A percentile compares a stretch with the other conserved stretches of the same genome.
Evolutionary conservation across 2,113 vertebrate genomes (phyloP).

Genomic region (Orycteropus afer): DNA sequence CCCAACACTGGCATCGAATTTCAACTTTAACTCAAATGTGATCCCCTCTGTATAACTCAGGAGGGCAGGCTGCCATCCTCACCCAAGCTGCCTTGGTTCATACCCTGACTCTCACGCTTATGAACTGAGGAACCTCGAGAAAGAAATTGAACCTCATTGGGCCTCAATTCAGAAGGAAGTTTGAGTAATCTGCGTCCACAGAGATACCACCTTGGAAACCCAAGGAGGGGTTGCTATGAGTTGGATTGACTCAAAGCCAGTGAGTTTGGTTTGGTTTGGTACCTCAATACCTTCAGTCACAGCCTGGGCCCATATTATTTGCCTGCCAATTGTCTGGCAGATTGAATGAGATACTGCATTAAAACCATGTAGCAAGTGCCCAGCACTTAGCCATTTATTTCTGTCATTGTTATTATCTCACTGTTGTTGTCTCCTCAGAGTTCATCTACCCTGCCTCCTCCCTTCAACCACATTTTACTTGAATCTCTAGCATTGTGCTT

Average conservation of each 20-base stretch:
- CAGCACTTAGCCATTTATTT: not conserved
- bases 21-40: not conserved
- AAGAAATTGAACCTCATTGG: not conserved
- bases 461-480: not conserved
- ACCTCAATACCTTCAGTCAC: not conserved
- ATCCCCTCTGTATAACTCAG: not conserved
- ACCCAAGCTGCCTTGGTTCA: not conserved
- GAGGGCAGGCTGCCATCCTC: not conserved
- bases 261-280: no score
- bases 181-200: no score
- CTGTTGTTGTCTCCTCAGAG: not conserved
- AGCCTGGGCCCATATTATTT: not conserved
- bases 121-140: accelerated
- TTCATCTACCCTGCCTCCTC: not conserved
- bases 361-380: not conserved
- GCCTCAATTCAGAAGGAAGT: slow-evolving; percentile 32
- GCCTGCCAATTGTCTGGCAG: not conserved
- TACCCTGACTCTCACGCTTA: accelerated
- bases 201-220: no score
- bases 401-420: accelerated
- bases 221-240: no score
- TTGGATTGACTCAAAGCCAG: no score
- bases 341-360: not conserved
- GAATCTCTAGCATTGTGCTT: not conserved
- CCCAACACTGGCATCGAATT: not conserved